Evolutionary conservation across 2,113 vertebrate species (phyloP).

Genomic region (Willisornis vidua): DNA sequence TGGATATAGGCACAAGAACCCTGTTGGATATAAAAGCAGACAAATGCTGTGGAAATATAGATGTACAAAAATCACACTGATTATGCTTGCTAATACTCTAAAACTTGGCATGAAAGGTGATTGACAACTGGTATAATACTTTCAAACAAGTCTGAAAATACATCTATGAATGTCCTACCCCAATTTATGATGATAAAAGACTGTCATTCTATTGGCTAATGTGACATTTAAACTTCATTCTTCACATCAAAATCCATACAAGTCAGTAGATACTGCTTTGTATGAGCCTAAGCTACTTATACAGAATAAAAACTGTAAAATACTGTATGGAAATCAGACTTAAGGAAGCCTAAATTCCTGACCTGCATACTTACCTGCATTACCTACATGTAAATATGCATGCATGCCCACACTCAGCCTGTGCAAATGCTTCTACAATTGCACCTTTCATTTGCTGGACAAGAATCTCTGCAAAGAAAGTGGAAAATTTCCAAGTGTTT

Average conservation of each 20-base stretch:
- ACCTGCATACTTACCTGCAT: not conserved
- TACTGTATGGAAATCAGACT: not conserved
- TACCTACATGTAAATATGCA: not conserved
- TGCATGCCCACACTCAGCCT: no score
- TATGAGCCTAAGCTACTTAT: not conserved
- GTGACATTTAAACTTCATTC: not conserved
- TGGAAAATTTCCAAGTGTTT: not conserved
- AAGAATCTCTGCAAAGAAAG: not conserved
- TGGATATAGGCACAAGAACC: not conserved
- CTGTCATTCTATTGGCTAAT: not conserved
- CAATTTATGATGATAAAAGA: not conserved
- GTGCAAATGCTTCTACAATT: not conserved
- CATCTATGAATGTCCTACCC: not conserved
- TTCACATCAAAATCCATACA: not conserved
- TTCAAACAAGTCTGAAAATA: not conserved
- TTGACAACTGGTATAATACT: not conserved
- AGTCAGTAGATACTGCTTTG: not conserved
- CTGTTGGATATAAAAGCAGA: not conserved
- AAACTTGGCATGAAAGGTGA: not conserved
- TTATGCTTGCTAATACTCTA: not conserved
- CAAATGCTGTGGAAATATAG: not conserved
- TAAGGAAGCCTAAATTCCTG: not conserved
- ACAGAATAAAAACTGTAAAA: not conserved
- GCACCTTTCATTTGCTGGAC: not conserved
- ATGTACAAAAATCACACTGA: not conserved